These are phyloP conservation scores for Phenganax subtilis DNA, from an alignment of 92 coral and sea anemone genomes.

Conservation along the genomic window DNA sequence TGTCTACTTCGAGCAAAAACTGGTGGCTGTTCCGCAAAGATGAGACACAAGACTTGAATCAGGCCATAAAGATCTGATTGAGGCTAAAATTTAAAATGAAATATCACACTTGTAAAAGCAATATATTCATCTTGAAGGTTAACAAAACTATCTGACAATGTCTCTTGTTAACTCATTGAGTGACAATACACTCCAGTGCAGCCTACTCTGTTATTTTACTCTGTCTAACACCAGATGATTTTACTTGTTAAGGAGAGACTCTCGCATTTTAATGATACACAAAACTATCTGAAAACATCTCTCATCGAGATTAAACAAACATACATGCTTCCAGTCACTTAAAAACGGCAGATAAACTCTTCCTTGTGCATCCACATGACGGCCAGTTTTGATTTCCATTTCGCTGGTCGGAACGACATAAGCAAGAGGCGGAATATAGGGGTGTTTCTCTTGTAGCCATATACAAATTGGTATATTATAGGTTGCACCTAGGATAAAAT, in stretches of 20 bases:
- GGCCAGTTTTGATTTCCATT: conserved; percentile 77
- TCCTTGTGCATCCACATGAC: conserved; percentile 76
- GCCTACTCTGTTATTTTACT: too few relatives aligned
- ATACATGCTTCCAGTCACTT: conserved; percentile 82
- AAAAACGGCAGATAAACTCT: conserved; percentile 75
- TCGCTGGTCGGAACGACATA: conserved; percentile 74
- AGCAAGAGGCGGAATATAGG: conserved; percentile 76
- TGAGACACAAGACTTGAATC: conserved; percentile 69
- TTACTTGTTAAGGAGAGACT: too few relatives aligned
- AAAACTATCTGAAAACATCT: too few relatives aligned
- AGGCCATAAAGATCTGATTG: conserved; percentile 74
- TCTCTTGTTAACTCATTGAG: too few relatives aligned
- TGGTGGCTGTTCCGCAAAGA: conserved; percentile 87
- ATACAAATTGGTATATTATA: conserved; percentile 86
- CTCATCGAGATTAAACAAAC: conserved; percentile 22
- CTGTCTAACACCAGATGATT: too few relatives aligned
- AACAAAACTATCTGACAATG: too few relatives aligned
- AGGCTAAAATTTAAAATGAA: conserved; percentile 56
- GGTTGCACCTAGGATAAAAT: conserved; percentile 53
- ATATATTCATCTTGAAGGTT: neutral
- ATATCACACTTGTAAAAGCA: neutral
- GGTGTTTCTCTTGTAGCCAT: conserved; percentile 83
- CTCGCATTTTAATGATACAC: too few relatives aligned
- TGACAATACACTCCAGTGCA: too few relatives aligned
- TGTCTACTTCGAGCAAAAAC: conserved; percentile 58